Percentiles rank a stretch among this genome's conserved stretches.
Conservation (phyloP, 2,113 vertebrate species). For the Austrofundulus limnaeus region DNA sequence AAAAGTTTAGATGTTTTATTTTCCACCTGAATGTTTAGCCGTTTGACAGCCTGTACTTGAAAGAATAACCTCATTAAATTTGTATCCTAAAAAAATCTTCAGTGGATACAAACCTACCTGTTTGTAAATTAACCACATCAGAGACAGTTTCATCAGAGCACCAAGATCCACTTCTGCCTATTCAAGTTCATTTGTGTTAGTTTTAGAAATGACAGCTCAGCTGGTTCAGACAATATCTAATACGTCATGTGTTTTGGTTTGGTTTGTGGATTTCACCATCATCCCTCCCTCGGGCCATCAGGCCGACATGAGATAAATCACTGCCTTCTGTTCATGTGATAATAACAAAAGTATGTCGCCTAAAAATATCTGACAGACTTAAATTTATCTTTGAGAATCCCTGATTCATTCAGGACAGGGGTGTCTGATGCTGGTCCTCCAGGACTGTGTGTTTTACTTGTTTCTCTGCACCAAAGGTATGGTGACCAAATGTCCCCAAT, state of each 20-base stretch:
- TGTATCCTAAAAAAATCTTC: background rate
- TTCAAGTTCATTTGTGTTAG: background rate
- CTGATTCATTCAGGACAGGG: background rate
- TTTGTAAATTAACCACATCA: constrained; percentile 8
- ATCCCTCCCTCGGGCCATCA: too few species aligned
- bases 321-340: too few species aligned
- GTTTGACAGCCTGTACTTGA: background rate
- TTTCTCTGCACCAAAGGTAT: too few species aligned
- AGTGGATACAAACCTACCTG: background rate
- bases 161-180: background rate
- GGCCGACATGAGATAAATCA: too few species aligned
- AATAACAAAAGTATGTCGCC: too few species aligned
- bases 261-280: too few species aligned
- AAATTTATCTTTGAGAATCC: background rate
- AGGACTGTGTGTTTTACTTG: too few species aligned
- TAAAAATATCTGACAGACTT: background rate
- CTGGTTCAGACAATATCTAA: too few species aligned
- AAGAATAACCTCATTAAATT: too few species aligned
- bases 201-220: background rate
- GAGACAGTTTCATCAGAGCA: background rate
- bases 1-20: background rate
- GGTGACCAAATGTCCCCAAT: too few species aligned
- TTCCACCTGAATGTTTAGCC: background rate
- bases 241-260: too few species aligned
- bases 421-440: too few species aligned